Percentiles rank a stretch among this genome's conserved stretches.
Evolutionary conservation across 2,888 invertebrate species (phyloP).

Genomic region (Bellardia bayeri): DNA sequence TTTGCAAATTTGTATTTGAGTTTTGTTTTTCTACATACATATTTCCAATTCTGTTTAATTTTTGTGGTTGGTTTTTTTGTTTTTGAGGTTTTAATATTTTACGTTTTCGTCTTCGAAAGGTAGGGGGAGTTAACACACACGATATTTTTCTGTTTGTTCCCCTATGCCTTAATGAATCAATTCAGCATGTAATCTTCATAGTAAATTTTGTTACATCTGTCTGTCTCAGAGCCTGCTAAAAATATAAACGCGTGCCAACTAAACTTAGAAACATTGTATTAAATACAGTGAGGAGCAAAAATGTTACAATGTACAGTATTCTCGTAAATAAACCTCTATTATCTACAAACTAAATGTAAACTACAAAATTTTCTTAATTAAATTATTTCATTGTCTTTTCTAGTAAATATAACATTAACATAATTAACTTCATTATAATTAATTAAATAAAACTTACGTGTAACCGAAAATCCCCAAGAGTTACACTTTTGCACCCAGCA

Average conservation of each 20-base stretch:
- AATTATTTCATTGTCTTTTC: too few relatives aligned
- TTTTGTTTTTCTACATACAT: background rate
- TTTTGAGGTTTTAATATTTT: background rate
- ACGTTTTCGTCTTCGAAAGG: background rate
- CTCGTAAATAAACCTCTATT: too few relatives aligned
- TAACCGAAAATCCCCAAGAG: too few relatives aligned
- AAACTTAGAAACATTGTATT: conserved; percentile 14
- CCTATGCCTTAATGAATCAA: conserved; percentile 18
- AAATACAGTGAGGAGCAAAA: background rate
- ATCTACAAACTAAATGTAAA: too few relatives aligned
- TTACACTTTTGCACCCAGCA: too few relatives aligned
- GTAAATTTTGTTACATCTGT: background rate
- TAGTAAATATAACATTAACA: too few relatives aligned
- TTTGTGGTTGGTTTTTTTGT: background rate
- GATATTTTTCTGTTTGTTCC: conserved; percentile 13
- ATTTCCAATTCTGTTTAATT: background rate
- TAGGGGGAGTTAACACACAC: conserved; percentile 42
- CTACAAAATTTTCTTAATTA: too few relatives aligned
- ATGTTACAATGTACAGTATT: too few relatives aligned
- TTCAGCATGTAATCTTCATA: conserved; percentile 9
- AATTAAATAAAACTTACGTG: too few relatives aligned
- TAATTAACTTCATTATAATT: too few relatives aligned
- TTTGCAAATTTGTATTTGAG: conserved; percentile 26
- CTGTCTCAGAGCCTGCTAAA: background rate
- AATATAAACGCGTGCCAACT: conserved; percentile 41